These are phyloP conservation scores for Tichodroma muraria DNA, from an alignment of 2,113 vertebrate genomes.

Conservation along the genomic window DNA sequence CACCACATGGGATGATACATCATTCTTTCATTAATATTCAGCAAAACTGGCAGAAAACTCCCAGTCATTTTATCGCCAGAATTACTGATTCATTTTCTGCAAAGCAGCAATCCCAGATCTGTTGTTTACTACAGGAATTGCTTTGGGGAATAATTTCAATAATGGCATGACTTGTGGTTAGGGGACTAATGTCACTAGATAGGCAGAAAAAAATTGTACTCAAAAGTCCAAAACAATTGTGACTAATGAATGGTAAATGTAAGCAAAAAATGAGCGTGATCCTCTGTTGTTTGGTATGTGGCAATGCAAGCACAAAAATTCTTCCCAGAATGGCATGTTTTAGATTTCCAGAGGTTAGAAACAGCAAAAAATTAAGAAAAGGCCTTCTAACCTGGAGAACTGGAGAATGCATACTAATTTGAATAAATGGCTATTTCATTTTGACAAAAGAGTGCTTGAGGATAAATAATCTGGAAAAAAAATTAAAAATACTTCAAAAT, in stretches of 20 bases:
- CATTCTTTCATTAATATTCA: not conserved
- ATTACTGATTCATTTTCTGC: not conserved
- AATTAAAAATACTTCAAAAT: not conserved
- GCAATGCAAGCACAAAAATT: not conserved
- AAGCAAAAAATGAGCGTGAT: not conserved
- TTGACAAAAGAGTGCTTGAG: not conserved
- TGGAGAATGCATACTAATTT: not conserved
- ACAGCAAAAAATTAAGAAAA: not conserved
- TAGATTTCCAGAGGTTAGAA: not conserved
- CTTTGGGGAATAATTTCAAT: slow-evolving; percentile 2
- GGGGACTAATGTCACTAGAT: not conserved
- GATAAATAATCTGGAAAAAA: not conserved
- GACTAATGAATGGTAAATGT: not conserved
- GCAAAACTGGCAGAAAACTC: not conserved
- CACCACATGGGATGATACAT: not conserved
- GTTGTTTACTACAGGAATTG: not conserved
- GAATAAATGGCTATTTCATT: not conserved
- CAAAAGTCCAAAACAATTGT: not conserved
- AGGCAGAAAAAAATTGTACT: not conserved
- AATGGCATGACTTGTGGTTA: not conserved
- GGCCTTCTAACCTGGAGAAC: not conserved
- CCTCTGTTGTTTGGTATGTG: not conserved
- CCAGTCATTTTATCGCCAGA: not conserved
- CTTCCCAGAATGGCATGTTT: not conserved
- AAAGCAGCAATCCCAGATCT: not conserved